Evolutionary conservation across 2,888 invertebrate genomes (phyloP).

Genomic region (Polydesmus complanatus): DNA sequence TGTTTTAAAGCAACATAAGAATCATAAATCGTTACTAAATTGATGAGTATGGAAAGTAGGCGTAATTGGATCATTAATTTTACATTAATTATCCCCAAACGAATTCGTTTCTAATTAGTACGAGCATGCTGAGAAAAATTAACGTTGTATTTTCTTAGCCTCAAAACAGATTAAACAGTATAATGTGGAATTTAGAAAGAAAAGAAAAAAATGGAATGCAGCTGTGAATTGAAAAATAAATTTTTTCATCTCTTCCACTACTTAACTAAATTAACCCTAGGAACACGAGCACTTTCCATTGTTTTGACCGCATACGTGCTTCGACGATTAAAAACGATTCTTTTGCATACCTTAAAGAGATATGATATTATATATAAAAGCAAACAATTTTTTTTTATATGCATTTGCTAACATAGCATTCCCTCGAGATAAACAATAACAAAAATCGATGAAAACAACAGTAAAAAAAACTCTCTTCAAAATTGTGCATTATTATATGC

Average conservation of each 20-base stretch:
- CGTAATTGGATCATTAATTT: neutral
- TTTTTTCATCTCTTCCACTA: no score
- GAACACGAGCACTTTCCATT: neutral
- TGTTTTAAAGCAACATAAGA: neutral
- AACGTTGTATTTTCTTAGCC: no score
- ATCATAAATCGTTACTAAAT: neutral
- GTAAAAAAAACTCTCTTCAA: no score
- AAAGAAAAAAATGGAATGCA: no score
- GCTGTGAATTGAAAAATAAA: no score
- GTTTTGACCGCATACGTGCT: neutral
- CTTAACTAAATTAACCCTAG: neutral
- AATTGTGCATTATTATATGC: no score
- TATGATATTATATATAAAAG: no score
- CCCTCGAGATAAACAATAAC: neutral
- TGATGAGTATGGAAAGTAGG: neutral
- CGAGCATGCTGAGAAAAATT: neutral
- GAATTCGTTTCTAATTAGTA: neutral
- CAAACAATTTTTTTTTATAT: neutral
- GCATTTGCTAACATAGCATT: neutral
- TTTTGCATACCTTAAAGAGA: neutral
- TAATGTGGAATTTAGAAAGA: no score
- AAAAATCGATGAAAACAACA: neutral
- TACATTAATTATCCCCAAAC: neutral
- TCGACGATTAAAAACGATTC: neutral
- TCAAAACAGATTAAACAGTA: no score